Evolutionary conservation across 1,140 invertebrate genomes (phyloP).

Genomic region (Lepidurus arcticus): DNA sequence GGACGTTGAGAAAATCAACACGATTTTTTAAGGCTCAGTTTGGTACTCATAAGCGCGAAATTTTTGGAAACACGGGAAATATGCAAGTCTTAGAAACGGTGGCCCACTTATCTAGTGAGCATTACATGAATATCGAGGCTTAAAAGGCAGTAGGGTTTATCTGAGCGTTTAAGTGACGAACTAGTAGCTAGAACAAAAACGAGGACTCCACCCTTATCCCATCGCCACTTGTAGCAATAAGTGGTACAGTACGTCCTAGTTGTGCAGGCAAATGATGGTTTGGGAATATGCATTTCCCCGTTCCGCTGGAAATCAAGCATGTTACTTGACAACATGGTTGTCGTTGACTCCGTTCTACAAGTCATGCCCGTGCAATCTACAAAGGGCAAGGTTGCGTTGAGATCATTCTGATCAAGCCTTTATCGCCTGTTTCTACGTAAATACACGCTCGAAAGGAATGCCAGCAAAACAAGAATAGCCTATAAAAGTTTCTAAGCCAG

Average conservation of each 20-base stretch:
- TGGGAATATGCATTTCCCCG: conserved; percentile 8
- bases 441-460: too few relatives aligned
- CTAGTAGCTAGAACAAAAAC: not conserved
- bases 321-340: not conserved
- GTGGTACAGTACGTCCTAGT: not conserved
- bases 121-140: not conserved
- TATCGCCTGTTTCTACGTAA: too few relatives aligned
- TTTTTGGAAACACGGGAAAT: not conserved
- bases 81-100: not conserved
- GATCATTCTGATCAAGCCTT: too few relatives aligned
- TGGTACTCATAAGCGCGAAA: not conserved
- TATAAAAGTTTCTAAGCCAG: too few relatives aligned
- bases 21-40: not conserved
- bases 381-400: not conserved
- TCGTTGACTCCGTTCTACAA: not conserved
- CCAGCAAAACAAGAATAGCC: too few relatives aligned
- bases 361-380: not conserved
- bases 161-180: not conserved
- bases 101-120: not conserved
- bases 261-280: not conserved
- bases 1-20: not conserved
- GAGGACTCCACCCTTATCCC: not conserved
- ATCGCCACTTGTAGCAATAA: not conserved
- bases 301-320: not conserved
- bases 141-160: not conserved